Evolutionary conservation across 2,113 vertebrate species (phyloP).

Genomic region (Mormyrus iriodes): DNA sequence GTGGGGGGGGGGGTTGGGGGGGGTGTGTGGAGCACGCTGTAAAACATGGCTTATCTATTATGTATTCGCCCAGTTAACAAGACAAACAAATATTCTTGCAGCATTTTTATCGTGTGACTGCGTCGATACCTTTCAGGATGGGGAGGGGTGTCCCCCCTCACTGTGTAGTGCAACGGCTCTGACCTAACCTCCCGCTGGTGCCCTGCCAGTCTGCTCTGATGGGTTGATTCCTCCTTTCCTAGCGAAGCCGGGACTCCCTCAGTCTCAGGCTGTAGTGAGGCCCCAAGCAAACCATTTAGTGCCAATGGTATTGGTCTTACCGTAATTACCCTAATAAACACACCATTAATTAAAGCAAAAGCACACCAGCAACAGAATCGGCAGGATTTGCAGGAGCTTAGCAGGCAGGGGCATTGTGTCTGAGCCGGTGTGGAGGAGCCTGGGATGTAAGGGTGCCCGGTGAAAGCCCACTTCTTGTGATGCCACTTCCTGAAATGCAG

Average conservation of each 20-base stretch:
- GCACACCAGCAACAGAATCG: slow-evolving; percentile 22
- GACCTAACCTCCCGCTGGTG: background rate
- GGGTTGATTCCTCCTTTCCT: background rate
- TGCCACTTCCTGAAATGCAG: background rate
- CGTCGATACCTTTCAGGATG: too few species aligned
- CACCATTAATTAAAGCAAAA: slow-evolving; percentile 7
- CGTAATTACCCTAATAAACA: slow-evolving; percentile 9
- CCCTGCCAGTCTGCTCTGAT: background rate
- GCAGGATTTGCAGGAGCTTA: slow-evolving; percentile 23
- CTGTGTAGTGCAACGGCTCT: background rate
- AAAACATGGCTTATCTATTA: slow-evolving; percentile 31
- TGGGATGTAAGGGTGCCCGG: background rate
- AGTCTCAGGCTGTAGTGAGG: slow-evolving; percentile 22
- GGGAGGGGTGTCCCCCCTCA: too few species aligned
- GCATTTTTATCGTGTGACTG: slow-evolving; percentile 6
- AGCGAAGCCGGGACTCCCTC: background rate
- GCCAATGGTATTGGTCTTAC: slow-evolving; percentile 15
- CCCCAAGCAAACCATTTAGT: slow-evolving; percentile 22
- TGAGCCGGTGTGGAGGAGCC: slow-evolving; percentile 35
- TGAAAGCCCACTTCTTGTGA: background rate
- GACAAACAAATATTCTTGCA: slow-evolving; percentile 28
- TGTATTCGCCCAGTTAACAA: slow-evolving; percentile 36
- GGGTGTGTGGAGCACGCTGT: background rate
- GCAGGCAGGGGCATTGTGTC: slow-evolving; percentile 45
- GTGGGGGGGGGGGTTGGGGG: background rate